These are phyloP conservation scores for Dasysyrphus albostriatus DNA, from an alignment of 2,888 invertebrate species.

Conservation along the genomic window DNA sequence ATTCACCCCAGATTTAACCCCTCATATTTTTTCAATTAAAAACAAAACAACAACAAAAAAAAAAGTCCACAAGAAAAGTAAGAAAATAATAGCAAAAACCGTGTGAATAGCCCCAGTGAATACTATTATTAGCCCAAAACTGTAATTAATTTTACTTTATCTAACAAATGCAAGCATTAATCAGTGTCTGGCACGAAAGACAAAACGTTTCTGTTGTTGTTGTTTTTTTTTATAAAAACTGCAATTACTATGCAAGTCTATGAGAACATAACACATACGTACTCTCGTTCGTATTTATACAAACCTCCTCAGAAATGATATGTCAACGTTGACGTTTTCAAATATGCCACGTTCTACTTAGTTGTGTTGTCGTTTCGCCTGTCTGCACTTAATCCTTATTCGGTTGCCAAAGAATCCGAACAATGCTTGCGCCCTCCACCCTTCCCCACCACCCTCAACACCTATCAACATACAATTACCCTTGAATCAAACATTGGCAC, in stretches of 20 bases:
- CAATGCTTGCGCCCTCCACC: conserved; percentile 35
- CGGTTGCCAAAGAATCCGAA: conserved; percentile 61
- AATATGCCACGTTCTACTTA: conserved; percentile 27
- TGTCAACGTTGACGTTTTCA: conserved; percentile 25
- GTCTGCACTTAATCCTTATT: conserved; percentile 52
- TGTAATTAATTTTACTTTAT: conserved; percentile 63
- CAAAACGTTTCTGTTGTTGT: conserved; percentile 16
- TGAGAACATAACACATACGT: not conserved
- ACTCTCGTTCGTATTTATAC: not conserved
- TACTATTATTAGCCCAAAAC: conserved; percentile 54
- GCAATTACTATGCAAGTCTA: conserved; percentile 40
- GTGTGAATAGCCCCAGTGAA: conserved; percentile 51
- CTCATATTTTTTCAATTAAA: conserved; percentile 22
- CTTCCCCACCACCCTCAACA: no score
- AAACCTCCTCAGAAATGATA: conserved; percentile 36
- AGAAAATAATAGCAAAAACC: not conserved
- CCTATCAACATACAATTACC: not conserved
- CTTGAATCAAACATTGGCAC: conserved; percentile 32
- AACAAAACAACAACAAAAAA: not conserved
- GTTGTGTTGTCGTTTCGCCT: conserved; percentile 34
- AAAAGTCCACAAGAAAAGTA: not conserved
- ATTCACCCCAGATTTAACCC: conserved; percentile 9
- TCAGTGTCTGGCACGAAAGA: conserved; percentile 56
- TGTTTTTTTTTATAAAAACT: conserved; percentile 11
- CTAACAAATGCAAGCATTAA: conserved; percentile 44